A percentile compares a stretch with the other conserved stretches of the same genome.
These are phyloP conservation scores for Drosophila triauraria DNA, from an alignment of 1,140 invertebrate species.

Conservation along the genomic window DNA sequence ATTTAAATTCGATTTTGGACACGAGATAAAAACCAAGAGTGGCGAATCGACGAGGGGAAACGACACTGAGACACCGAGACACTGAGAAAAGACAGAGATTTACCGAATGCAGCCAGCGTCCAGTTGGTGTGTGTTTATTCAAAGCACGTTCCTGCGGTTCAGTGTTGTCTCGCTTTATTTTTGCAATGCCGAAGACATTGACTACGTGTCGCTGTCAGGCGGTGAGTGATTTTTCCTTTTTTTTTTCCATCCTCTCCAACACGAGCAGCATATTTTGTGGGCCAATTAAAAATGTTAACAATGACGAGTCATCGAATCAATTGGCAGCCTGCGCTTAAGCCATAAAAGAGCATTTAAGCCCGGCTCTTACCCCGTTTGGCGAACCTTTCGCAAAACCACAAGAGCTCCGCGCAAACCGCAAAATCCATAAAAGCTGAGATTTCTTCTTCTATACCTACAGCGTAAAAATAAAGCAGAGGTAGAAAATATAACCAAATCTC, in stretches of 20 bases:
- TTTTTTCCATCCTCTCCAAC: conserved; percentile 40
- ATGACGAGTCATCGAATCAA: conserved; percentile 59
- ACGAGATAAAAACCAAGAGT: conserved; percentile 62
- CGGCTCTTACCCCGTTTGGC: conserved; percentile 51
- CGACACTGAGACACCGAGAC: conserved; percentile 9
- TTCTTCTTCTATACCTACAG: conserved; percentile 45
- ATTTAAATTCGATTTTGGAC: conserved; percentile 80
- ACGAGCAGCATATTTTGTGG: conserved; percentile 75
- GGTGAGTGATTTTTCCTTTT: conserved; percentile 43
- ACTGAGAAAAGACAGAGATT: conserved; percentile 28
- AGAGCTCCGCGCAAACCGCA: conserved; percentile 50
- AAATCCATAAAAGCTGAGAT: conserved; percentile 73
- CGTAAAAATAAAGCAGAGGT: background rate
- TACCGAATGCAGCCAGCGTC: conserved; percentile 40
- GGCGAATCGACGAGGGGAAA: conserved; percentile 14
- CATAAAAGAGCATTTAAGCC: conserved; percentile 72
- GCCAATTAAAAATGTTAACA: conserved; percentile 71
- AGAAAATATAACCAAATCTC: conserved; percentile 34
- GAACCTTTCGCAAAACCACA: conserved; percentile 63
- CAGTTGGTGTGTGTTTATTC: conserved; percentile 58
- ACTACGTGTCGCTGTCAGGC: conserved; percentile 76
- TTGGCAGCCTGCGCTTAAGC: conserved; percentile 63
- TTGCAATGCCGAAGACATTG: conserved; percentile 42
- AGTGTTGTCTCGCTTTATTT: conserved; percentile 31
- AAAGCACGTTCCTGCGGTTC: conserved; percentile 74